Percentiles rank a stretch among this genome's conserved stretches.
Conservation (phyloP, 2,888 invertebrate species). For the Acronicta psi region DNA sequence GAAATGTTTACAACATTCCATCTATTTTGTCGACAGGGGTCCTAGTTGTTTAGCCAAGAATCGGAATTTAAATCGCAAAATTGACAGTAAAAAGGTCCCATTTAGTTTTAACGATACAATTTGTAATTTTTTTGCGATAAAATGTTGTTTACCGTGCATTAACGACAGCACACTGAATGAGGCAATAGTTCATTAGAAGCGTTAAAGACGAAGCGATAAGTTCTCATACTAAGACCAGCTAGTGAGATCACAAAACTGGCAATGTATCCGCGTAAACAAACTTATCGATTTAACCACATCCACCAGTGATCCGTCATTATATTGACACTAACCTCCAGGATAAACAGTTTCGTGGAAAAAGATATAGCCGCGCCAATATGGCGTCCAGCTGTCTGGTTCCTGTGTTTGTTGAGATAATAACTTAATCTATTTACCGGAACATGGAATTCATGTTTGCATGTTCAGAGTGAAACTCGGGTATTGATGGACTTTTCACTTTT, state of each 20-base stretch:
- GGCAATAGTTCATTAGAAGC: too few species aligned
- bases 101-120: too few species aligned
- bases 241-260: conserved; percentile 16
- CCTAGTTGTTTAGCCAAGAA: too few species aligned
- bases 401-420: conserved; percentile 42
- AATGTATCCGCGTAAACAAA: conserved; percentile 28
- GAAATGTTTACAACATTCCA: too few species aligned
- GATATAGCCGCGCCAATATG: conserved; percentile 41
- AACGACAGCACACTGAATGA: background rate
- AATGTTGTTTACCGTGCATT: background rate
- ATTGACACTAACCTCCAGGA: conserved; percentile 45
- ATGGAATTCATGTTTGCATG: too few species aligned
- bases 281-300: conserved; percentile 37
- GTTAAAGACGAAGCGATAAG: background rate
- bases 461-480: conserved; percentile 1
- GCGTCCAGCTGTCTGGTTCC: conserved; percentile 44
- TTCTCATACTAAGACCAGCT: background rate
- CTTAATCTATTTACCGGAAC: conserved; percentile 35
- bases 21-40: too few species aligned
- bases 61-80: too few species aligned
- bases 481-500: conserved; percentile 13
- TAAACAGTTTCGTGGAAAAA: conserved; percentile 50
- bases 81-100: too few species aligned
- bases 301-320: conserved; percentile 40
- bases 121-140: background rate